Percentiles rank a stretch among this genome's conserved stretches.
Conservation (phyloP, 2,797 vertebrate genomes). For the Bradypus variegatus region DNA sequence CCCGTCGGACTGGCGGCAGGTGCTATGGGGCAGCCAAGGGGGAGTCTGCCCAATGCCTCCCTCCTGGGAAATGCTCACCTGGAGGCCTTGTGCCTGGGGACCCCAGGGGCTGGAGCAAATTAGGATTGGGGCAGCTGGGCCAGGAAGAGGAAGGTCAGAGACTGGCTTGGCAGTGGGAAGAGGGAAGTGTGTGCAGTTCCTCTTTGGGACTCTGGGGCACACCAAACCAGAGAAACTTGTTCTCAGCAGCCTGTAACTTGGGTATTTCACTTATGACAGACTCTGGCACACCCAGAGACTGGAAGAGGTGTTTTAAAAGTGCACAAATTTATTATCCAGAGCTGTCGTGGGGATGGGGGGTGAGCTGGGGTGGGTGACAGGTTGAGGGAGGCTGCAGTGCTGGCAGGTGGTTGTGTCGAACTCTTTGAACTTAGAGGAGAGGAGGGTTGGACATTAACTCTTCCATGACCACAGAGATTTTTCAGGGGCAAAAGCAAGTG, state of each 20-base stretch:
- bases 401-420: background rate
- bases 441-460: background rate
- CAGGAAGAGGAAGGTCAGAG: background rate
- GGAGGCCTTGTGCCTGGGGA: background rate
- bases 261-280: conserved; percentile 41
- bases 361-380: too few relatives aligned
- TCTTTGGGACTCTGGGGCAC: conserved; percentile 26
- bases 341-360: background rate
- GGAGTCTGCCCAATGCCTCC: too few relatives aligned
- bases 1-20: background rate
- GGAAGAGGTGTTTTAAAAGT: background rate
- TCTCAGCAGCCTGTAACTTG: conserved; percentile 39
- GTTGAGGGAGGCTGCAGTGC: background rate
- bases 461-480: background rate
- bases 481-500: background rate
- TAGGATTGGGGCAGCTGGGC: background rate
- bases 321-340: background rate
- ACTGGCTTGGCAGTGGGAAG: background rate
- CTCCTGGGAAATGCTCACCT: background rate
- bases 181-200: background rate
- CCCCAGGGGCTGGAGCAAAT: background rate
- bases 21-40: background rate
- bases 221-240: conserved; percentile 67
- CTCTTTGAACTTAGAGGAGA: background rate
- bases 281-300: conserved; percentile 45